phyloP scores from a whole-genome alignment of 2,888 invertebrate genomes.

The Teleiodes luculella region DNA sequence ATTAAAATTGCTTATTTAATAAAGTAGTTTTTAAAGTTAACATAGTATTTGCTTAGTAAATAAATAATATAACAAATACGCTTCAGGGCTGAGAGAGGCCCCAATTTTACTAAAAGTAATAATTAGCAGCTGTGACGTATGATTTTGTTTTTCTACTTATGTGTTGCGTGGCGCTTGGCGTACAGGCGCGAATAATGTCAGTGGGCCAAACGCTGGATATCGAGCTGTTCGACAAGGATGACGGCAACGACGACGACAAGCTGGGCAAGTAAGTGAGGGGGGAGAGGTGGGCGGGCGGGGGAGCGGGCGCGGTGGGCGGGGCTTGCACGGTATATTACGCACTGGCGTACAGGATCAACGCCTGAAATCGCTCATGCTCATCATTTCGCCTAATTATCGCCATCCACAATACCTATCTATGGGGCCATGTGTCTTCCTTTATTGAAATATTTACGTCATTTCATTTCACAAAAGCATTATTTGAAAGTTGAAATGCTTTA shows the following conservation, averaged over 20 bases:
- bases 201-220: slow-evolving; percentile 86
- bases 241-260: slow-evolving; percentile 89
- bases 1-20: no score
- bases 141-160: slow-evolving; percentile 72
- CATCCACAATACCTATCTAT: neutral
- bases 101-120: neutral
- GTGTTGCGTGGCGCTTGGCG: slow-evolving; percentile 67
- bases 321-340: neutral
- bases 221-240: slow-evolving; percentile 92
- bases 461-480: no score
- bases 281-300: slow-evolving; percentile 17
- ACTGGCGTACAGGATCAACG: no score
- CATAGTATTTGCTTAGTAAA: no score
- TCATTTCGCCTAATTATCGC: neutral
- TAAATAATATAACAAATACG: no score
- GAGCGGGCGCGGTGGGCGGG: slow-evolving; percentile 22
- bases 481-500: no score
- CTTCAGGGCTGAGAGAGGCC: neutral
- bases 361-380: no score
- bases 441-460: no score
- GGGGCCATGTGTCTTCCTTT: slow-evolving; percentile 3
- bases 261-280: slow-evolving; percentile 87
- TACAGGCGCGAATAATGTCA: slow-evolving; percentile 78
- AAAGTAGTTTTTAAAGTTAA: no score
- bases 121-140: slow-evolving; percentile 51